Evolutionary conservation across 1,140 invertebrate species (phyloP).

Genomic region (Zaprionus ornatus): DNA sequence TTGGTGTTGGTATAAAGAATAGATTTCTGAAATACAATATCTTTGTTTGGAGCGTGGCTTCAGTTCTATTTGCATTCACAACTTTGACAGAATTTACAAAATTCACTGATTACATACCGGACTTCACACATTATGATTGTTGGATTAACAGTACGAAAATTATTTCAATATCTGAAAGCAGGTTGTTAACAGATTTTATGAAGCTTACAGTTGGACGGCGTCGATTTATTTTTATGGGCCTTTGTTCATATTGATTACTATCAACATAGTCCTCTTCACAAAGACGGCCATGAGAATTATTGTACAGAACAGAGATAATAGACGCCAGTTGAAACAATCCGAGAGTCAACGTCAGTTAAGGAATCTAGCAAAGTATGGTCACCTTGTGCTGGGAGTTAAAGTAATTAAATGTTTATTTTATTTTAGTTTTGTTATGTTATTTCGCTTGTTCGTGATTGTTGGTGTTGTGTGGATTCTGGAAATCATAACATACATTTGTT

Average conservation of each 20-base stretch:
- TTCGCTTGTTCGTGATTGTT: conserved; percentile 89
- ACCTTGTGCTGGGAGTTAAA: not conserved
- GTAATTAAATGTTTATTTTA: not conserved
- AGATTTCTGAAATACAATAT: conserved; percentile 87
- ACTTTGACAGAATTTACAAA: conserved; percentile 26
- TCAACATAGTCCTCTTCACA: conserved; percentile 89
- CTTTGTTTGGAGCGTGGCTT: conserved; percentile 88
- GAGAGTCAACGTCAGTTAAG: conserved; percentile 10
- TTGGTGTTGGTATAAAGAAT: conserved; percentile 49
- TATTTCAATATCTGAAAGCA: not conserved
- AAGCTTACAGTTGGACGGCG: conserved; percentile 59
- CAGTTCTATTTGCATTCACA: conserved; percentile 82
- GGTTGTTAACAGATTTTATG: not conserved
- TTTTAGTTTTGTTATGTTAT: conserved; percentile 87
- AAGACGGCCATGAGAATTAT: conserved; percentile 85
- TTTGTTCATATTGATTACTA: conserved; percentile 87
- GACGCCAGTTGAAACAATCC: not conserved
- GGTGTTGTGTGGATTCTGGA: conserved; percentile 89
- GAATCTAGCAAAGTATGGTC: conserved; percentile 37
- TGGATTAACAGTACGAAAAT: conserved; percentile 85
- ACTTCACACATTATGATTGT: conserved; percentile 84
- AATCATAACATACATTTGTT: conserved; percentile 81
- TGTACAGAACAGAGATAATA: conserved; percentile 84
- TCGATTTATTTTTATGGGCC: conserved; percentile 90
- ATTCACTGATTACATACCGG: conserved; percentile 73